A percentile compares a stretch with the other conserved stretches of the same genome.
Evolutionary conservation across 2,113 vertebrate genomes (phyloP).

Genomic region (Manacus vitellinus): DNA sequence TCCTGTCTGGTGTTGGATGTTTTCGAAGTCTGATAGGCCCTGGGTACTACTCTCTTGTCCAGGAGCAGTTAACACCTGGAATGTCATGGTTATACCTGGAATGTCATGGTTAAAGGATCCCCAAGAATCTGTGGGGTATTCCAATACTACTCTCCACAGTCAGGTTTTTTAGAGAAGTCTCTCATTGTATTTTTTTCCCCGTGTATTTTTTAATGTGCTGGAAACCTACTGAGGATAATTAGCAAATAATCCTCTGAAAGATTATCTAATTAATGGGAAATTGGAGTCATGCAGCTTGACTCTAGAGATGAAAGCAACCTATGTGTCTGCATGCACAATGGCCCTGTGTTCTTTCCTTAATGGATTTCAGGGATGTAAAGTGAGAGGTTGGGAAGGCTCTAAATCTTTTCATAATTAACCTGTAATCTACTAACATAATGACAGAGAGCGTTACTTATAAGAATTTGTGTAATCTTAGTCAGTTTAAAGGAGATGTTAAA

Average conservation of each 20-base stretch:
- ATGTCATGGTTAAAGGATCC: neutral
- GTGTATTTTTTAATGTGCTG: neutral
- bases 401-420: neutral
- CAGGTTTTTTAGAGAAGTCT: neutral
- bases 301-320: constrained; percentile 1
- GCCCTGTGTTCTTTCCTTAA: neutral
- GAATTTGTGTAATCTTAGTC: neutral
- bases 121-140: neutral
- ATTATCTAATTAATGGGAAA: constrained; percentile 33
- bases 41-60: neutral
- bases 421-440: neutral
- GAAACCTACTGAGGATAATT: constrained; percentile 23
- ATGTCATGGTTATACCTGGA: neutral
- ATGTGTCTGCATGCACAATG: neutral
- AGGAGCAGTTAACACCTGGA: neutral
- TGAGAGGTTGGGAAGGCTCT: neutral
- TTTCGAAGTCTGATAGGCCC: neutral
- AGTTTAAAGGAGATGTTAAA: neutral
- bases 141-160: neutral
- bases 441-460: neutral
- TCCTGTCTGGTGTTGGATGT: neutral
- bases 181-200: neutral
- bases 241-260: constrained; percentile 5
- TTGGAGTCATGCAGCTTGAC: neutral
- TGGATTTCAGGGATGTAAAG: neutral